Evolutionary conservation across 2,888 invertebrate genomes (phyloP).

Genomic region (Trissoscelio sp.): DNA sequence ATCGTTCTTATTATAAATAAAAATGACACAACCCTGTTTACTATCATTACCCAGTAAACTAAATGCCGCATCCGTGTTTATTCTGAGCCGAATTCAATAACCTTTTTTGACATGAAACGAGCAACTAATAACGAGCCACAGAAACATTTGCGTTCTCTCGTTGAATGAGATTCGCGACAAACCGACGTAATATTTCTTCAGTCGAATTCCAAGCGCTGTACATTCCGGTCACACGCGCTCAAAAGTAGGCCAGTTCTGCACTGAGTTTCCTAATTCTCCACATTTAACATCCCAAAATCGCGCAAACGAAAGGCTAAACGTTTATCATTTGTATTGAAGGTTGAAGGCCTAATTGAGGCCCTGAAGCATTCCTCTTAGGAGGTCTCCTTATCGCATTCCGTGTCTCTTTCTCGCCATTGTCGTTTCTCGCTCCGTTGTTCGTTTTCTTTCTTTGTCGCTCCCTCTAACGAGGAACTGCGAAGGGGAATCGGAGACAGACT

Average conservation of each 20-base stretch:
- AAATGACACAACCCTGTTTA: too few relatives aligned
- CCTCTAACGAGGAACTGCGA: constrained; percentile 73
- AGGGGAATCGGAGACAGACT: constrained; percentile 61
- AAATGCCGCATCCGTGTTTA: constrained; percentile 29
- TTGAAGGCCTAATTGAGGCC: constrained; percentile 71
- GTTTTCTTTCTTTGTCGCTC: constrained; percentile 55
- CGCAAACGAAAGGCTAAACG: constrained; percentile 3
- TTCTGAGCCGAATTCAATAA: constrained; percentile 11
- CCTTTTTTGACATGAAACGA: neutral
- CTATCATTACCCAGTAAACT: constrained; percentile 52
- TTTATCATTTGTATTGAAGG: constrained; percentile 76
- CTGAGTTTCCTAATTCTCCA: constrained; percentile 20
- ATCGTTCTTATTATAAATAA: too few relatives aligned
- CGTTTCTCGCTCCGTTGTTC: neutral
- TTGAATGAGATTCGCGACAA: neutral
- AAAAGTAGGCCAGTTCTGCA: neutral
- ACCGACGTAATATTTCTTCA: neutral
- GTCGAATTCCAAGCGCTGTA: constrained; percentile 23
- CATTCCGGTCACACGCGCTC: constrained; percentile 7
- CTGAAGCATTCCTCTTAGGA: constrained; percentile 73
- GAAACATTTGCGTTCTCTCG: constrained; percentile 22
- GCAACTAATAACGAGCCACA: neutral
- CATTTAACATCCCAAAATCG: constrained; percentile 18
- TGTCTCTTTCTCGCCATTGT: constrained; percentile 1
- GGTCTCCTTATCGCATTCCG: constrained; percentile 63